Base-by-base conservation (phyloP, 2,113 vertebrate species). In the Syngnathus scovelli region DNA sequence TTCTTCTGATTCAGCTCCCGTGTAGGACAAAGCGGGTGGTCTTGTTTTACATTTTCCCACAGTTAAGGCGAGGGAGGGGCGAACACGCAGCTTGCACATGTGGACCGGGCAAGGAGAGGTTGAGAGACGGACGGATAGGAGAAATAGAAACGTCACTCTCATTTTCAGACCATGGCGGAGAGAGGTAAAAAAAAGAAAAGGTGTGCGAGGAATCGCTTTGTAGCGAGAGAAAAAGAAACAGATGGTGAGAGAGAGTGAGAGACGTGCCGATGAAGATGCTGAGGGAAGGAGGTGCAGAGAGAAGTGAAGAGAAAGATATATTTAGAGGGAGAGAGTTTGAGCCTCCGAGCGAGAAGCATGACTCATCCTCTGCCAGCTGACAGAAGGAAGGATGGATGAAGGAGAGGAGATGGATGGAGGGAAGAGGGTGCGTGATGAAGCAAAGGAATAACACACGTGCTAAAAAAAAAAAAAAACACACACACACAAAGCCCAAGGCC, bases 281-380 rank as follows among this genome's bases (percentile, higher is more conserved):
- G 52, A 61, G 64, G 77, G 56, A 75, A 69, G 74, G 43, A 82
- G 72, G 80, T 37, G 10, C 46, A 61, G 78, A 81, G 71, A 75
- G 71, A 73, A 56, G 12, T 81, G 81, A 82, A 76, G 72, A 77
- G 69, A 75, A 60, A 73, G 83, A 84, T 87, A 87, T 85, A 85
- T 87, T 88, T 87, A 87, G 82, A 73, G 71, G 23, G 74, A 49
- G 77, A 72, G 75, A 77, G 69, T 78, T 84, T 89, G 72, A 83
- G 86, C 85, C 89, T 90, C 80, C 76, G 79, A 89, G 88, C 71
- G 69, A 86, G 81, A 85, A 81, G 75, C 83, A 88, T 90, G 90
- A 91, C 88, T 90, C 89, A 89, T 89, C 88, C 82, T 79, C 74
- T 86, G 86, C 87, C 87, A 89, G 89, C 86, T 85, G 87, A 86